Evolutionary conservation across 2,797 vertebrate genomes (phyloP), one percentile per base, ranked within the genome.

Genomic region (Myiotriccus ornatus): DNA sequence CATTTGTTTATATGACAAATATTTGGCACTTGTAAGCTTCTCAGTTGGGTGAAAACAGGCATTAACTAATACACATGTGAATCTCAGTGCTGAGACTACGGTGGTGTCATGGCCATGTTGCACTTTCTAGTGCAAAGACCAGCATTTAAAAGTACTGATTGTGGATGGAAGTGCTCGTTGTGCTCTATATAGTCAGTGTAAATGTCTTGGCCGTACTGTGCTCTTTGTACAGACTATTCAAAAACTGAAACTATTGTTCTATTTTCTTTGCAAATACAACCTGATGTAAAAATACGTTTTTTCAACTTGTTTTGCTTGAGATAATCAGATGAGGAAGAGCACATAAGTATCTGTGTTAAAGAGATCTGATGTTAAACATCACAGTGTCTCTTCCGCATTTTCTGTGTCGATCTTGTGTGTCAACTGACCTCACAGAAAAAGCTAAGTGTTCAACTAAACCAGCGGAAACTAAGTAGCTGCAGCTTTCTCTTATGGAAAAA

Each of bases 371-470:
- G 18, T 34, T 64, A 35, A 84, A 62, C 34, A 46, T 70, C 0
- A 1, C 15, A 18, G 22, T 20, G 12, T n/a, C 25, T 87, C 47
- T 77, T 69, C 25, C 32, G 5, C 0, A 0, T 4, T 23, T 65
- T 41, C 81, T 62, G 67, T 83, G 43, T 17, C 30, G 34, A 14
- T 60, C 16, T 68, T 50, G 14, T 59, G 64, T 59, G 64, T 76
- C 30, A 68, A 0, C 35, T 55, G 41, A 60, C 11, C 28, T 55
- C 18, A 5, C 23, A 65, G 44, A 46, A 55, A 28, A 75, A 79
- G 12, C 37, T 17, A 22, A 13, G 28, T 46, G 23, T 59, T 92
- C 43, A 60, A 1, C 24, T 35, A 62, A 89, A 69, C 17, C 25
- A 41, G 25, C 3, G 2, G 35, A 73, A 60, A n/a, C 19, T 32